Evolutionary conservation across 23 tunicate species (phyloP).

Genomic region (Halocynthia aurantium): DNA sequence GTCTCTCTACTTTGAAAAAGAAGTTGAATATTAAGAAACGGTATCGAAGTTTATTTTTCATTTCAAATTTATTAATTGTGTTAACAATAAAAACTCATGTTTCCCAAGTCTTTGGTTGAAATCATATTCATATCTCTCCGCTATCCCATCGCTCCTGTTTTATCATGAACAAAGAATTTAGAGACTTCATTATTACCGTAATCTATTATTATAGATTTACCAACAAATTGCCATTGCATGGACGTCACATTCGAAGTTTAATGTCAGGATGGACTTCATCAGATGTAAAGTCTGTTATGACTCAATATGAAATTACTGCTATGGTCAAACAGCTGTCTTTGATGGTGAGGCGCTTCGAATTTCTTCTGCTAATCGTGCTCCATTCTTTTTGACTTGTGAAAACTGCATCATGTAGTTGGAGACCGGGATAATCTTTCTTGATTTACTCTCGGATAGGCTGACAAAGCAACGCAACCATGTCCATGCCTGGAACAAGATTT

Average conservation of each 20-base stretch:
- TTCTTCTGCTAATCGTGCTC: not conserved
- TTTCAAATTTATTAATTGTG: not conserved
- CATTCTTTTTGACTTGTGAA: not conserved
- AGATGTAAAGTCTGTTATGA: slow-evolving; percentile 40
- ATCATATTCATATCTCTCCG: too few relatives aligned
- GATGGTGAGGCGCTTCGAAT: slow-evolving; percentile 23
- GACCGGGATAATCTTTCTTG: not conserved
- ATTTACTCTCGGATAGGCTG: slow-evolving; percentile 33
- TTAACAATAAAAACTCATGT: too few relatives aligned
- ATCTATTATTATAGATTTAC: slow-evolving; percentile 27
- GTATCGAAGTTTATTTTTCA: slow-evolving; percentile 27
- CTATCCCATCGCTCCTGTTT: too few relatives aligned
- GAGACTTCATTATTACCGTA: too few relatives aligned
- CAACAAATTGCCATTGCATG: slow-evolving; percentile 56
- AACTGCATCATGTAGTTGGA: not conserved
- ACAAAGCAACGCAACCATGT: slow-evolving; percentile 29
- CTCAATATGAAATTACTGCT: slow-evolving; percentile 62
- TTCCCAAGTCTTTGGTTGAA: too few relatives aligned
- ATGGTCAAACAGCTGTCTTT: slow-evolving; percentile 59
- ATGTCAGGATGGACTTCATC: slow-evolving; percentile 37
- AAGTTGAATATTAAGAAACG: slow-evolving; percentile 49
- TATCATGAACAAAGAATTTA: too few relatives aligned
- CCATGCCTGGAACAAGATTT: slow-evolving; percentile 30
- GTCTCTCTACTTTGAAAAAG: slow-evolving; percentile 54
- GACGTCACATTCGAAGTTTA: slow-evolving; percentile 52